Base-by-base conservation (phyloP, 2,797 vertebrate genomes). In the Tauraco hartlaubi region DNA sequence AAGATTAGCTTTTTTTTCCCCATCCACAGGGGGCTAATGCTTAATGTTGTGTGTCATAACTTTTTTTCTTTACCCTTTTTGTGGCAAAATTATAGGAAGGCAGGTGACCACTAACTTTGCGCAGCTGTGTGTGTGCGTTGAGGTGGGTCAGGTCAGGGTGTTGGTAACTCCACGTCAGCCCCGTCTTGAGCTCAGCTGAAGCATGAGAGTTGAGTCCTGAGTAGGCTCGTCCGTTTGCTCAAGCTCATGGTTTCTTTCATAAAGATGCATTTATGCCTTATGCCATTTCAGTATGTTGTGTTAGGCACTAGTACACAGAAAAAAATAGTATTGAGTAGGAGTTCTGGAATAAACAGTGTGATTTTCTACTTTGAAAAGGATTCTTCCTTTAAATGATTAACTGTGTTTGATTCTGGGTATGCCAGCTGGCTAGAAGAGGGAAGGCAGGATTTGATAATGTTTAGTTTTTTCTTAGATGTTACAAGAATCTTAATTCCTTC, bases 301-400 rank as follows among this genome's bases (percentile, higher is more conserved):
- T 94, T 96, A 97, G 95, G 97, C 94, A 96, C 88, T 87, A 94
- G 83, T 96, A 92, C 88, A 95, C 94, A 95, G 94, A 93, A 94
- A 92, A 94, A 88, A 94, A 87, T 96, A 95, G 93, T 96, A 87
- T 95, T 92, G 94, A 97, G 88, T 94, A 96, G 93, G 95, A 96
- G 88, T 91, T 97, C 96, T 96, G 92, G 85, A 97, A 97, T 96
- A 96, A 97, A 97, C 87, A 96, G 89, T 97, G 94, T 95, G 96
- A 97, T 97, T 98, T 98, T 97, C 95, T 96, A 84, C 95, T 97
- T 97, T 97, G 96, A 96, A 97, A 97, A 97, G 95, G 86, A 97
- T 96, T 97, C 94, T 97, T 97, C 93, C 96, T 98, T 97, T 92
- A 97, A 97, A 94, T 97, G 97, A 97, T 97, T 95, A 97, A 86